Base-by-base conservation (phyloP, 2,888 invertebrate species). In the Caenorhabditis afra region DNA sequence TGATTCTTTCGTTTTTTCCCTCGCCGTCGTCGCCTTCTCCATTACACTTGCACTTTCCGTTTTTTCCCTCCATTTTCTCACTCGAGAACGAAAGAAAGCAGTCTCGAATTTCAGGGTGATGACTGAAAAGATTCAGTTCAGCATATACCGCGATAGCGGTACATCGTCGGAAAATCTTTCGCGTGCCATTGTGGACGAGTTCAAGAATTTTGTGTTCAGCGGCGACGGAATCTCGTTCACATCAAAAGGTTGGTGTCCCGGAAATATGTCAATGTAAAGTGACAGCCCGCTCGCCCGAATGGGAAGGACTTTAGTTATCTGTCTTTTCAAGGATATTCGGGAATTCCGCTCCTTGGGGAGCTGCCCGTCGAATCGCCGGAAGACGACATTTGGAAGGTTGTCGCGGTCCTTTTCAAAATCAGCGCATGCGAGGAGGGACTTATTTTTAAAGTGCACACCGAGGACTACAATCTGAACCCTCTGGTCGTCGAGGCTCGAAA, bases 351-450 rank as follows among this genome's bases (percentile, higher is more conserved):
- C 29, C 70, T 75, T 55, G 85, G 85, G 18, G 68, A 79, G 68
- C 76, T 78, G 49, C 57, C 65, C 22, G 64, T 82, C 41, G 55
- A 58, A 22, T 75, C 77, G 20, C 41, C 79, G 14, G 47, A 79
- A 16, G 82, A 85, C 55, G 85, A 85, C 65, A 59, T 85, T 50
- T 85, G 82, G 82, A 85, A 83, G 59, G 80, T 79, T 37, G 50
- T 85, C 20, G 74, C 81, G 22, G 64, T 82, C 7, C 79, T 85
- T 23, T 85, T 85, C 80, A 75, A 76, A 41, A 62, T 85, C 29
- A 79, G 79, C n/a, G 68, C 74, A 11, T 55, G 67, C 35, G 78
- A 83, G 44, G 73, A 83, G 41, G 84, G 83, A 20, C 74, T 85
- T 41, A 73, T 64, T 67, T 83, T 45, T 55, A 85, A 82, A 66